Evolutionary conservation across 2,888 invertebrate species (phyloP).

Genomic region (Drosophila sordidula): DNA sequence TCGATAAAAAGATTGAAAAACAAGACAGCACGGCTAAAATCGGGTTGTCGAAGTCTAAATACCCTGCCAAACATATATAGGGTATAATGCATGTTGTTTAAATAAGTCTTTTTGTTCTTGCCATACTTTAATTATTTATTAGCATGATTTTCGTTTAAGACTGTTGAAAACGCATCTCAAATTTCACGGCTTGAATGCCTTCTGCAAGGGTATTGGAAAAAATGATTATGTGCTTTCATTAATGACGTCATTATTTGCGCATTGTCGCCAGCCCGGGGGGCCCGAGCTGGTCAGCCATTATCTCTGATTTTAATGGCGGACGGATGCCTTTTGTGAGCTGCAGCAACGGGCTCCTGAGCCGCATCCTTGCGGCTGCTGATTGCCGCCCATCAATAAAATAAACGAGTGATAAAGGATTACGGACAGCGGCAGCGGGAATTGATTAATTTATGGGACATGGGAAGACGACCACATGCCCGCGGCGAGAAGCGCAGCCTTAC

Average conservation of each 20-base stretch:
- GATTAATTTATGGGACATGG: slow-evolving; percentile 70
- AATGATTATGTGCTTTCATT: slow-evolving; percentile 62
- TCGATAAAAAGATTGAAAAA: slow-evolving; percentile 46
- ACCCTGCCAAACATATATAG: neutral
- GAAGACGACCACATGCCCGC: slow-evolving; percentile 42
- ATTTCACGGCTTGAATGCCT: neutral
- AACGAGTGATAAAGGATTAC: slow-evolving; percentile 59
- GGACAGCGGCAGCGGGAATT: slow-evolving; percentile 47
- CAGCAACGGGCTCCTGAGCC: slow-evolving; percentile 20
- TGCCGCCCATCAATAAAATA: slow-evolving; percentile 64
- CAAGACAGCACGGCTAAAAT: neutral
- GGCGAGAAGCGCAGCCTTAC: slow-evolving; percentile 22
- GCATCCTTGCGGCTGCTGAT: slow-evolving; percentile 48
- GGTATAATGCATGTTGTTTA: too few species aligned
- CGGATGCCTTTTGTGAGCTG: slow-evolving; percentile 21
- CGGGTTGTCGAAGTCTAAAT: neutral
- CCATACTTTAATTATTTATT: neutral
- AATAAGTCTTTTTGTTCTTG: too few species aligned
- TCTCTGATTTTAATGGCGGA: slow-evolving; percentile 52
- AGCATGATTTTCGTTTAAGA: neutral
- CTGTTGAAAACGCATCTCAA: too few species aligned
- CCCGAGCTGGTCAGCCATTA: slow-evolving; percentile 30
- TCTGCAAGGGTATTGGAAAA: neutral
- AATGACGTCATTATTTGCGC: slow-evolving; percentile 75
- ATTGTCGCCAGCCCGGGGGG: slow-evolving; percentile 53